A percentile compares a stretch with the other conserved stretches of the same genome.
Evolutionary conservation across 2,113 vertebrate species (phyloP).

Genomic region (Sphaerodactylus townsendi): DNA sequence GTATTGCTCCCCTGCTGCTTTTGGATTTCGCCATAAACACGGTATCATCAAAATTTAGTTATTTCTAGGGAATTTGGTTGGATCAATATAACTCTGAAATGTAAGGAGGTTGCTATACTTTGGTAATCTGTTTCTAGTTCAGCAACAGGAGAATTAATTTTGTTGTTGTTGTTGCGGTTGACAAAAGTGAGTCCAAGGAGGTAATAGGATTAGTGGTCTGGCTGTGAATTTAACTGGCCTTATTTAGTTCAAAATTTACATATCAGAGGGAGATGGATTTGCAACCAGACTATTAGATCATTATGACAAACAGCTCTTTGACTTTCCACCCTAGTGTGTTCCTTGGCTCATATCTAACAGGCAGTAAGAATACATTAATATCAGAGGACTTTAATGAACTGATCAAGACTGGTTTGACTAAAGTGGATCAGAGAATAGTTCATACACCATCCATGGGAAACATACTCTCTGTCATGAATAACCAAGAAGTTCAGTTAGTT

Average conservation of each 20-base stretch:
- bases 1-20: too few relatives aligned
- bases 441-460: slow-evolving; percentile 7
- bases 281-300: slow-evolving; percentile 38
- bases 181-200: slow-evolving; percentile 38
- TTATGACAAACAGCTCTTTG: slow-evolving; percentile 54
- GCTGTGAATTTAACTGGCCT: slow-evolving; percentile 39
- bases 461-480: background rate
- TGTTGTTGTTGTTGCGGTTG: background rate
- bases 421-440: slow-evolving; percentile 29
- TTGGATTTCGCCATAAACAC: too few relatives aligned
- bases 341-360: slow-evolving; percentile 29
- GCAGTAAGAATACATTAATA: slow-evolving; percentile 28
- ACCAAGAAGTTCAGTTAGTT: slow-evolving; percentile 18
- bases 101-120: too few relatives aligned
- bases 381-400: slow-evolving; percentile 24
- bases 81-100: background rate
- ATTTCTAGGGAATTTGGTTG: background rate
- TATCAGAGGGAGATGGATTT: slow-evolving; percentile 48
- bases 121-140: background rate
- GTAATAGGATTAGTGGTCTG: slow-evolving; percentile 18
- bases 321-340: slow-evolving; percentile 25
- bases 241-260: slow-evolving; percentile 48
- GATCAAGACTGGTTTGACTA: background rate
- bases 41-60: background rate
- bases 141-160: background rate